These are phyloP conservation scores for Morinoia aosen DNA, from an alignment of 2,888 invertebrate species.

Conservation along the genomic window DNA sequence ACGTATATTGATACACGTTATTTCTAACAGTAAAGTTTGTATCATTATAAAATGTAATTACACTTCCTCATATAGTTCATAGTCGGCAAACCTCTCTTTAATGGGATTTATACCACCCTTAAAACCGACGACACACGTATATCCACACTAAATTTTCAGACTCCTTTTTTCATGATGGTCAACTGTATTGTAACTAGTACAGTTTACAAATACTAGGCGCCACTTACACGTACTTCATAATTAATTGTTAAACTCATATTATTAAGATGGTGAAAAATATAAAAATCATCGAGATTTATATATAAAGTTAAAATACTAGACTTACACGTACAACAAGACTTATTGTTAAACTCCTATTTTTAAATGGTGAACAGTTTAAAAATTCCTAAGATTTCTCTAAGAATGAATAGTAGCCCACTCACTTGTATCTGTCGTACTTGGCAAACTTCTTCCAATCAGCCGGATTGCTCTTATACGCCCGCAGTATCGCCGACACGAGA, in stretches of 20 bases:
- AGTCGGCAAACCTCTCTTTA: conserved; percentile 96
- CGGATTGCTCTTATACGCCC: conserved; percentile 86
- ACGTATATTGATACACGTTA: too few relatives aligned
- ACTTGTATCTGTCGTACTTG: conserved; percentile 89
- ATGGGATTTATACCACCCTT: conserved; percentile 74
- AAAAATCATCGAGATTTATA: too few relatives aligned
- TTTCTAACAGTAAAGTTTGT: neutral
- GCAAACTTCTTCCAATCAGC: conserved; percentile 95
- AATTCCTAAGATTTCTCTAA: neutral
- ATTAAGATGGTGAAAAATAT: too few relatives aligned
- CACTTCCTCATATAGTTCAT: conserved; percentile 82
- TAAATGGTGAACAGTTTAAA: neutral
- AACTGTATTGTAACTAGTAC: too few relatives aligned
- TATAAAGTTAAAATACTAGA: too few relatives aligned
- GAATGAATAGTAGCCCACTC: conserved; percentile 40
- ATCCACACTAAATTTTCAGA: too few relatives aligned
- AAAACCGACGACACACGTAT: neutral
- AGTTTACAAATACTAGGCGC: too few relatives aligned
- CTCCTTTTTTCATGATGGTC: too few relatives aligned
- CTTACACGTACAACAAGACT: too few relatives aligned
- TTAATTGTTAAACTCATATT: too few relatives aligned
- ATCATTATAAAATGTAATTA: neutral
- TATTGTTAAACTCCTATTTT: too few relatives aligned
- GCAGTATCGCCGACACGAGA: conserved; percentile 85
- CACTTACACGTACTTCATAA: too few relatives aligned